These are phyloP conservation scores for Acyrthosiphon pisum DNA, from an alignment of 1,140 invertebrate genomes.

Conservation along the genomic window DNA sequence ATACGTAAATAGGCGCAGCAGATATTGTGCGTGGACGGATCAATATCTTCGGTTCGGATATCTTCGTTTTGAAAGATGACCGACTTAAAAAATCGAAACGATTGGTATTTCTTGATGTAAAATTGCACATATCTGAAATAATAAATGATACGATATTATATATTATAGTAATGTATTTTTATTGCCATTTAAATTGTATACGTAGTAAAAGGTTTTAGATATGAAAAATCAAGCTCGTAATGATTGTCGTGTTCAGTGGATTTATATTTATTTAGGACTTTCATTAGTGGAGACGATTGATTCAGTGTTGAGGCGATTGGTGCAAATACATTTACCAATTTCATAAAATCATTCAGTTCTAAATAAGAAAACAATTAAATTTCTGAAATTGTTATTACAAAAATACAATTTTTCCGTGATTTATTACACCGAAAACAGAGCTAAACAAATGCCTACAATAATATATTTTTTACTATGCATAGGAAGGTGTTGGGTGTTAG, in stretches of 20 bases:
- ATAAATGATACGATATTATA: not conserved
- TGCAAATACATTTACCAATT: not conserved
- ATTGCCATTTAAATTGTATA: not conserved
- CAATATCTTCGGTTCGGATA: no score
- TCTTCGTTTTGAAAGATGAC: not conserved
- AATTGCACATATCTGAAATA: conserved; percentile 9
- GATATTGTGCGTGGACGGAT: not conserved
- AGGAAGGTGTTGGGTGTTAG: no score
- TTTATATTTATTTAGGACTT: not conserved
- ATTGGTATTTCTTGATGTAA: not conserved
- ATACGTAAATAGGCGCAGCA: conserved; percentile 38
- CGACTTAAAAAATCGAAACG: not conserved
- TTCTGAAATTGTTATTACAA: not conserved
- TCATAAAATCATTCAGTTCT: not conserved
- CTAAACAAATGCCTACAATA: not conserved
- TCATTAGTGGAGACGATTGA: not conserved
- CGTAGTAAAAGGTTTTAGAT: conserved; percentile 36
- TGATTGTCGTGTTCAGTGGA: not conserved
- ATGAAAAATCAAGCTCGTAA: conserved; percentile 34
- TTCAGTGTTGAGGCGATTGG: not conserved
- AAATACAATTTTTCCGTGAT: not conserved
- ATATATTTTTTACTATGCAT: not conserved
- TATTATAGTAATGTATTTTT: not conserved
- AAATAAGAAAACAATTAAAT: not conserved
- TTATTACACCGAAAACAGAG: not conserved